Conservation (phyloP, 2,888 invertebrate genomes). For the Aphrophora alni region DNA sequence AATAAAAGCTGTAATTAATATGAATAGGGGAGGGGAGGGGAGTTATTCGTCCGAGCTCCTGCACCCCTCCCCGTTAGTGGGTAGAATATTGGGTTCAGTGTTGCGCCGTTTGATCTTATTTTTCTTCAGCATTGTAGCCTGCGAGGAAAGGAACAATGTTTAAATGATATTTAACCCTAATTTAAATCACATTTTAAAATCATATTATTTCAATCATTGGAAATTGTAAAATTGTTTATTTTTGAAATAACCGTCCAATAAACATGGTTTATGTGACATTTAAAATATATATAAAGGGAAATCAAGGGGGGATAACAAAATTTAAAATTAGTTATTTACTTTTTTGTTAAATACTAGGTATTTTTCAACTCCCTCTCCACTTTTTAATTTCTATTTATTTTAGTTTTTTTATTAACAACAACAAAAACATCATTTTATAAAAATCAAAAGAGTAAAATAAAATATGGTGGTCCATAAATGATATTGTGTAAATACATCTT, state of each 20-base stretch:
- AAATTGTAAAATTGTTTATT: not conserved
- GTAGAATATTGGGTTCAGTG: conserved; percentile 79
- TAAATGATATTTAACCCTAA: not conserved
- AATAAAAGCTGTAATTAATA: not conserved
- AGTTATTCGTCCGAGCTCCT: conserved; percentile 67
- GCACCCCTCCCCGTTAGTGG: conserved; percentile 74
- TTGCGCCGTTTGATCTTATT: conserved; percentile 96
- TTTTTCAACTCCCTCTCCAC: too few relatives aligned
- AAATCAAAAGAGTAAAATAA: too few relatives aligned
- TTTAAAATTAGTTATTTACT: too few relatives aligned
- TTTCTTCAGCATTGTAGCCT: conserved; percentile 99
- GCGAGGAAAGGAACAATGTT: conserved; percentile 51
- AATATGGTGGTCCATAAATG: too few relatives aligned
- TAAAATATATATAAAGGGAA: not conserved
- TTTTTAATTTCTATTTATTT: too few relatives aligned
- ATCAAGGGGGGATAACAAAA: too few relatives aligned
- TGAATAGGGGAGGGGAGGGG: conserved; percentile 52
- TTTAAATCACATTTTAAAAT: not conserved
- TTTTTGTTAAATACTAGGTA: too few relatives aligned
- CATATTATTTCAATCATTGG: not conserved
- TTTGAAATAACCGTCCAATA: not conserved
- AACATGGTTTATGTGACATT: not conserved
- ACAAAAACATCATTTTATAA: too few relatives aligned
- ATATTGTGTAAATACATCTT: too few relatives aligned
- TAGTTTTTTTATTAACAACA: too few relatives aligned